These are phyloP conservation scores for Candoia aspera DNA, from an alignment of 2,113 vertebrate species.

Conservation along the genomic window DNA sequence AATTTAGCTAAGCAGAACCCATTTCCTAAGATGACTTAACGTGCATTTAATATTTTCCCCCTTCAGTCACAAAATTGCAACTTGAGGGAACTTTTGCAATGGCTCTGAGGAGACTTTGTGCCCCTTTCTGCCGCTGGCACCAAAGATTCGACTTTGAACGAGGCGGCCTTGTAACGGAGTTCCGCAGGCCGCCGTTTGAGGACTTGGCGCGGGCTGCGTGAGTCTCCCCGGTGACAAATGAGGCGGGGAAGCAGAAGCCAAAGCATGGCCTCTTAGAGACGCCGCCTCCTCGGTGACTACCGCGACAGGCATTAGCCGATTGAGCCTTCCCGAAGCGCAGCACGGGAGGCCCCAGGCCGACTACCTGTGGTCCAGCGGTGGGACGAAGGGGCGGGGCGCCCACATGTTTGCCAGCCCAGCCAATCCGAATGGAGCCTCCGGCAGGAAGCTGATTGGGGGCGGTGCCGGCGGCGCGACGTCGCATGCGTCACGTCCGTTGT, in stretches of 20 bases:
- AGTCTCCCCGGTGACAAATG: not conserved
- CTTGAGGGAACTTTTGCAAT: not conserved
- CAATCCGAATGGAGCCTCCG: not conserved
- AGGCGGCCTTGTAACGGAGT: not conserved
- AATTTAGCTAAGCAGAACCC: too few species aligned
- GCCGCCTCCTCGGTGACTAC: not conserved
- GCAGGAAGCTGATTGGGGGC: not conserved
- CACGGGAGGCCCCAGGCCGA: accelerated
- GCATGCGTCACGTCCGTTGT: constrained; percentile 74
- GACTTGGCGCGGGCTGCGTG: not conserved
- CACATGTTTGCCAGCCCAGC: not conserved
- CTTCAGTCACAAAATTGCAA: not conserved
- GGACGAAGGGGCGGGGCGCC: not conserved
- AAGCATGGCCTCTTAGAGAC: accelerated
- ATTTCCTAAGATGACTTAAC: not conserved
- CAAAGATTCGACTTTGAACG: not conserved
- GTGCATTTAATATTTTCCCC: not conserved
- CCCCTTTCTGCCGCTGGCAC: too few species aligned
- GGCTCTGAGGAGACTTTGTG: too few species aligned
- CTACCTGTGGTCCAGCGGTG: too few species aligned
- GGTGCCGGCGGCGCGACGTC: not conserved
- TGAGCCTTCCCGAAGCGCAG: not conserved
- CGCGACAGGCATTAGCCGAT: not conserved
- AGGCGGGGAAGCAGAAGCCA: too few species aligned
- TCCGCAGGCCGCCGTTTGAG: not conserved